These are phyloP conservation scores for Eupithecia dodoneata DNA, from an alignment of 2,888 invertebrate species.

Conservation along the genomic window DNA sequence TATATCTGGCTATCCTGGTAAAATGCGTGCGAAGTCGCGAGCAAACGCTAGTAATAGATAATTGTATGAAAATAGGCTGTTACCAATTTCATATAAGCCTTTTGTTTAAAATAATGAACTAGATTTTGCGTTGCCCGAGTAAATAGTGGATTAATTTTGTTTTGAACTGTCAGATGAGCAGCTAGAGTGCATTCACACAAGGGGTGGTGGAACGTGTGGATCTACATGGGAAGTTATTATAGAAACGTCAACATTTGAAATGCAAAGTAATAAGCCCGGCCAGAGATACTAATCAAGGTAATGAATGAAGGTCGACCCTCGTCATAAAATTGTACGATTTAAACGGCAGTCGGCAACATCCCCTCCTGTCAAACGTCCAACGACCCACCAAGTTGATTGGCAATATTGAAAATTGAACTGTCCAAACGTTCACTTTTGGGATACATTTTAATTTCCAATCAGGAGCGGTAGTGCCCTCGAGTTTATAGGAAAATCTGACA, in stretches of 20 bases:
- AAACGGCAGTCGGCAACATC: slow-evolving; percentile 58
- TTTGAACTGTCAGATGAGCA: background rate
- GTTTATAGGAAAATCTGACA: slow-evolving; percentile 58
- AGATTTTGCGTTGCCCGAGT: background rate
- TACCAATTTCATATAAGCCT: background rate
- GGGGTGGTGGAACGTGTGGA: background rate
- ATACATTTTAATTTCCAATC: slow-evolving; percentile 65
- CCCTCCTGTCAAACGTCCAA: slow-evolving; percentile 63
- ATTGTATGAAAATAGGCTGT: background rate
- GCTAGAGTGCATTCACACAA: background rate
- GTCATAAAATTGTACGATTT: slow-evolving; percentile 68
- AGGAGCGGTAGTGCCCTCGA: slow-evolving; percentile 52
- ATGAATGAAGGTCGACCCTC: slow-evolving; percentile 60
- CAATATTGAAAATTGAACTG: slow-evolving; percentile 72
- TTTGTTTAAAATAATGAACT: background rate
- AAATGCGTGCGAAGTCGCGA: background rate
- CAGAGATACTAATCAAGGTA: slow-evolving; percentile 55
- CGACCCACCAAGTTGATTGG: slow-evolving; percentile 65
- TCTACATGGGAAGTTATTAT: slow-evolving; percentile 33
- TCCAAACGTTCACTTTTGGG: slow-evolving; percentile 64
- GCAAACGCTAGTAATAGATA: background rate
- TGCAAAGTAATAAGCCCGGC: slow-evolving; percentile 51
- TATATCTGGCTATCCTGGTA: too few species aligned
- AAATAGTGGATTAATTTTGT: background rate
- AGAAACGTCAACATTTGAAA: slow-evolving; percentile 47